phyloP scores from a whole-genome alignment of 2,888 invertebrate genomes.

The Diarsia dahlii region DNA sequence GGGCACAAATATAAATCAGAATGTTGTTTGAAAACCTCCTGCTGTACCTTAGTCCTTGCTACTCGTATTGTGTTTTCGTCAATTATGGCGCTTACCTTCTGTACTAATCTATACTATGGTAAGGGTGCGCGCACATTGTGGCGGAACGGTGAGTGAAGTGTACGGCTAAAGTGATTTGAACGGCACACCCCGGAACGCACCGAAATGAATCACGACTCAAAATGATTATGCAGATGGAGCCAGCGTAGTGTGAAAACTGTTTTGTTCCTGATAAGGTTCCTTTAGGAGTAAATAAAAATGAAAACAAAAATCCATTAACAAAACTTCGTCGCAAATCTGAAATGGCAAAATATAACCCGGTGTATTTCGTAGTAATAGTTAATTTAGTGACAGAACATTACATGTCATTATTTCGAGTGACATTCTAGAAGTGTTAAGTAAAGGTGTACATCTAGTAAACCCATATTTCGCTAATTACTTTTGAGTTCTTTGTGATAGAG shows the following conservation, averaged over 20 bases:
- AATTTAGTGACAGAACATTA: too few relatives aligned
- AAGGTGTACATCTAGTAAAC: too few relatives aligned
- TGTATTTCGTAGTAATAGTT: too few relatives aligned
- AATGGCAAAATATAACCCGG: too few relatives aligned
- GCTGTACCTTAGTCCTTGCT: neutral
- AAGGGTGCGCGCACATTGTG: slow-evolving; percentile 34
- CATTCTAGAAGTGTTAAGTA: too few relatives aligned
- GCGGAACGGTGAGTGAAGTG: slow-evolving; percentile 36
- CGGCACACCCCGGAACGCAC: slow-evolving; percentile 19
- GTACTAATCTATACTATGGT: neutral
- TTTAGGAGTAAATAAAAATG: neutral
- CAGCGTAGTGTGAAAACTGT: slow-evolving; percentile 24
- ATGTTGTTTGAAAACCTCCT: neutral
- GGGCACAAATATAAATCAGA: too few relatives aligned
- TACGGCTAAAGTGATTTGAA: slow-evolving; percentile 29
- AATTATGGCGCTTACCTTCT: neutral
- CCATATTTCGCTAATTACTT: too few relatives aligned
- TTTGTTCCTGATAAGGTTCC: slow-evolving; percentile 7
- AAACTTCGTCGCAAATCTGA: too few relatives aligned
- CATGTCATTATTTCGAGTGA: too few relatives aligned
- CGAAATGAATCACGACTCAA: slow-evolving; percentile 18
- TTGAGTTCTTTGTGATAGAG: too few relatives aligned
- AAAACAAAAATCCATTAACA: too few relatives aligned
- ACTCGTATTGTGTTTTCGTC: neutral
- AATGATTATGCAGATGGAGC: slow-evolving; percentile 23